Percentiles rank a stretch among this genome's conserved stretches.
These are phyloP conservation scores for Leistus spinibarbis DNA, from an alignment of 2,888 invertebrate species.

Conservation along the genomic window DNA sequence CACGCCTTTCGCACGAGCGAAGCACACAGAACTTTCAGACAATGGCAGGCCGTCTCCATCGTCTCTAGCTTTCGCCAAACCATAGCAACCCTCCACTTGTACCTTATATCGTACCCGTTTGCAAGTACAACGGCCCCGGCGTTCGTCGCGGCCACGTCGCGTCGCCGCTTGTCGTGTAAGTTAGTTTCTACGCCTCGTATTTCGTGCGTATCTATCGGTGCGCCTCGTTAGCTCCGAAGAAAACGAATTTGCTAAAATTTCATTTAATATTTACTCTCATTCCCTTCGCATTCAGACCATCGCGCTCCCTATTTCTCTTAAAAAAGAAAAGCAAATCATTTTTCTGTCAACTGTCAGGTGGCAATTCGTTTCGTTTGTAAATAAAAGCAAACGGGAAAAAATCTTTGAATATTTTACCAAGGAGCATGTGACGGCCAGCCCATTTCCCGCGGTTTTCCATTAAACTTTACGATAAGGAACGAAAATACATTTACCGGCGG, in stretches of 20 bases:
- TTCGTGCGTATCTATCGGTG: conserved; percentile 9
- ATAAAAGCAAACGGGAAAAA: conserved; percentile 16
- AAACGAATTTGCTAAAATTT: conserved; percentile 32
- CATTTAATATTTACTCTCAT: conserved; percentile 20
- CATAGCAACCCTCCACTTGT: background rate
- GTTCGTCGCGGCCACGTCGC: background rate
- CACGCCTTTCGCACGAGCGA: conserved; percentile 18
- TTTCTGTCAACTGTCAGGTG: conserved; percentile 31
- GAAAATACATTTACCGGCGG: conserved; percentile 19
- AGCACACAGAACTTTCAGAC: conserved; percentile 33
- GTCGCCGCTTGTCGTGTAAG: background rate
- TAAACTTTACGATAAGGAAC: conserved; percentile 32
- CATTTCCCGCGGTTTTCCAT: conserved; percentile 28
- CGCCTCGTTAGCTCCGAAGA: conserved; percentile 31
- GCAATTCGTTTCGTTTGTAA: conserved; percentile 30
- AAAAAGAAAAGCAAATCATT: conserved; percentile 23
- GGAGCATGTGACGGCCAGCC: conserved; percentile 20
- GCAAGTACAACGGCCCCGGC: background rate
- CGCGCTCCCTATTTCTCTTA: background rate
- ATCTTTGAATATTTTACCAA: conserved; percentile 29
- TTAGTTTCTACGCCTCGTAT: background rate
- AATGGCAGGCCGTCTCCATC: conserved; percentile 21
- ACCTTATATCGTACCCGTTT: background rate
- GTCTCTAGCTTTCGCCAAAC: background rate
- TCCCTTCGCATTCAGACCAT: background rate